Conservation (phyloP, 1,140 invertebrate species). For the Bemisia tabaci region DNA sequence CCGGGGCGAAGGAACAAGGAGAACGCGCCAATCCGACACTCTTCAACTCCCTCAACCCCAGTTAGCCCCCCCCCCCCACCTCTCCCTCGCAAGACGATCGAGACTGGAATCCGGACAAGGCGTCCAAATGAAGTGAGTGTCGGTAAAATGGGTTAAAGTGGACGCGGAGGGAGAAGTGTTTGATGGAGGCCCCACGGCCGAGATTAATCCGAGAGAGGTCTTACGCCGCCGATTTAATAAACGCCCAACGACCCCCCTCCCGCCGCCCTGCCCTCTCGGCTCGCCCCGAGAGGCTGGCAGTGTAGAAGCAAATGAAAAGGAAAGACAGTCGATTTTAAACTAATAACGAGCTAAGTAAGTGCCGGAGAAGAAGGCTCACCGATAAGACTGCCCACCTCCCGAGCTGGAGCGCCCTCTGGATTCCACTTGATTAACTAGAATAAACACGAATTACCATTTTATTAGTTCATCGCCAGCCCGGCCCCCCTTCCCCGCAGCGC, state of each 20-base stretch:
- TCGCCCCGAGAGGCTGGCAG: background rate
- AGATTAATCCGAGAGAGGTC: background rate
- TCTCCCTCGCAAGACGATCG: too few species aligned
- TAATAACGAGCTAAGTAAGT: background rate
- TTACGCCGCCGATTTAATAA: background rate
- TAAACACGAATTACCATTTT: background rate
- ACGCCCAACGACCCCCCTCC: background rate
- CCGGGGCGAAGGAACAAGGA: too few species aligned
- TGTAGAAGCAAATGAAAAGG: background rate
- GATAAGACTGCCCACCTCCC: background rate
- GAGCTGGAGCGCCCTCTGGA: background rate
- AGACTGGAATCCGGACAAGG: too few species aligned
- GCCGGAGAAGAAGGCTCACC: background rate
- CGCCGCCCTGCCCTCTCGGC: background rate
- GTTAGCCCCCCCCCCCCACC: too few species aligned
- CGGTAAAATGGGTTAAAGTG: too few species aligned
- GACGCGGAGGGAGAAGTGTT: too few species aligned
- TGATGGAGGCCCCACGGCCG: background rate
- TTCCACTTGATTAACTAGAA: constrained; percentile 5
- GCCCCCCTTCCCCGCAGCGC: background rate
- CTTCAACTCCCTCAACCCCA: too few species aligned
- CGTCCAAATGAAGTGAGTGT: too few species aligned
- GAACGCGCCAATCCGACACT: too few species aligned
- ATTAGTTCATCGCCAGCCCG: constrained; percentile 1
- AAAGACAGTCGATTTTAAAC: background rate